Percentiles rank a stretch among this genome's conserved stretches.
Evolutionary conservation across 2,797 vertebrate species (phyloP).

Genomic region (Hylomyscus alleni): DNA sequence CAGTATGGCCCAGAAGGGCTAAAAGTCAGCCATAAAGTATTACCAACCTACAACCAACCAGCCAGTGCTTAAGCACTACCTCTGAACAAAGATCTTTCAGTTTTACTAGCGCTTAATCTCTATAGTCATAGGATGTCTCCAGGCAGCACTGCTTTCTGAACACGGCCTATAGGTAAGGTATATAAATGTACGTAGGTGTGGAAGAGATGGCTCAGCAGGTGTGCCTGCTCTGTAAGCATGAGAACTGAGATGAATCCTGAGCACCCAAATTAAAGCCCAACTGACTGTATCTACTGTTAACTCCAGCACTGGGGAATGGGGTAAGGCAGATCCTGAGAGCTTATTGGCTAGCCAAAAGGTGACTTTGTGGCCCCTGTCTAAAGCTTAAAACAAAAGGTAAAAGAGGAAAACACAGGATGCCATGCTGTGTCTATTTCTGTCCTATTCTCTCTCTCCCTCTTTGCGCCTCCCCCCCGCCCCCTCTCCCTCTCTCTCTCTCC

Average conservation of each 20-base stretch:
- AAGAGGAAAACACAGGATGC: neutral
- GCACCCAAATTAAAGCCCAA: neutral
- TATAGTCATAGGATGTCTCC: neutral
- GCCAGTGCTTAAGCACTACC: neutral
- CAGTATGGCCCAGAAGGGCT: neutral
- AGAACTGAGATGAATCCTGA: neutral
- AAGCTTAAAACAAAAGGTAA: neutral
- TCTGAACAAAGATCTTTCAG: slow-evolving; percentile 23
- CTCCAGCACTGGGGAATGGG: neutral
- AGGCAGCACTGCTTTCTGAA: neutral
- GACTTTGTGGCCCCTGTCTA: neutral
- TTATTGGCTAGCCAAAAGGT: neutral
- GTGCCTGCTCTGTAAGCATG: neutral
- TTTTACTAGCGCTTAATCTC: neutral
- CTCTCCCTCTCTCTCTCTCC: too few species aligned
- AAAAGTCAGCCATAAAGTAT: neutral
- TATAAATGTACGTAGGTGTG: neutral
- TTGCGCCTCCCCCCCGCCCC: neutral
- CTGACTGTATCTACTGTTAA: neutral
- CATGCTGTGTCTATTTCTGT: neutral
- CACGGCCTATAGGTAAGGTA: neutral
- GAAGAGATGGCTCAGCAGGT: neutral
- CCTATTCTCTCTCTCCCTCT: too few species aligned
- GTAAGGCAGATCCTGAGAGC: neutral
- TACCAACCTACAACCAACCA: neutral